A percentile compares a stretch with the other conserved stretches of the same genome.
Conservation (phyloP, 2,888 invertebrate species). For the Microctonus hyperodae region DNA sequence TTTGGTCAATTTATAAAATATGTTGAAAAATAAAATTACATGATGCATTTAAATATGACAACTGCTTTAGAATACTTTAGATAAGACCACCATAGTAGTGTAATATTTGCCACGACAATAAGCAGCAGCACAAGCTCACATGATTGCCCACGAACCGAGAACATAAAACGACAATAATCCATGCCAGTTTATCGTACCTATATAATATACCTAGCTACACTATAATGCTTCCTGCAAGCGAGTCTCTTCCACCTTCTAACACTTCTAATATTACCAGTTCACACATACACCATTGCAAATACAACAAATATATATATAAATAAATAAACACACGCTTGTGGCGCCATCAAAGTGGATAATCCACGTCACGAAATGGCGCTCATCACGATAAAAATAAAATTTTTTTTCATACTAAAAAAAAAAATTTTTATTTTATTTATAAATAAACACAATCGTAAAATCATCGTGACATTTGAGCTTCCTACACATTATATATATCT, state of each 20-base stretch:
- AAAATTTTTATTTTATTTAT: neutral
- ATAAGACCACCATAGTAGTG: conserved; percentile 27
- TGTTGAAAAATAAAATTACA: neutral
- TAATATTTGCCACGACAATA: conserved; percentile 20
- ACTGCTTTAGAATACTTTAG: conserved; percentile 19
- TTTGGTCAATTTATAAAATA: too few species aligned
- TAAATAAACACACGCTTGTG: neutral
- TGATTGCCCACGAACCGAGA: conserved; percentile 28
- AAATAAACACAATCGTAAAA: conserved; percentile 11
- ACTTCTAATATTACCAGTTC: neutral
- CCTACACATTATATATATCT: neutral
- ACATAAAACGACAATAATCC: conserved; percentile 34
- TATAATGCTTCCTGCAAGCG: neutral
- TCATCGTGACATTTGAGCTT: conserved; percentile 13
- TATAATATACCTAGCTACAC: neutral
- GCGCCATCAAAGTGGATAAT: conserved; percentile 24
- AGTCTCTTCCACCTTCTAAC: neutral
- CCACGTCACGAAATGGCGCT: conserved; percentile 13
- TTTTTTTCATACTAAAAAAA: too few species aligned
- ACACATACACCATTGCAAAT: neutral
- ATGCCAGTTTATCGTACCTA: conserved; percentile 25
- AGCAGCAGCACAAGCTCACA: conserved; percentile 24
- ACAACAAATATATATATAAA: neutral
- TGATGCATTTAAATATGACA: conserved; percentile 6
- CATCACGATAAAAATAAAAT: neutral